These are phyloP conservation scores for Gallinago stenura DNA, from an alignment of 2,797 vertebrate genomes.

Conservation along the genomic window DNA sequence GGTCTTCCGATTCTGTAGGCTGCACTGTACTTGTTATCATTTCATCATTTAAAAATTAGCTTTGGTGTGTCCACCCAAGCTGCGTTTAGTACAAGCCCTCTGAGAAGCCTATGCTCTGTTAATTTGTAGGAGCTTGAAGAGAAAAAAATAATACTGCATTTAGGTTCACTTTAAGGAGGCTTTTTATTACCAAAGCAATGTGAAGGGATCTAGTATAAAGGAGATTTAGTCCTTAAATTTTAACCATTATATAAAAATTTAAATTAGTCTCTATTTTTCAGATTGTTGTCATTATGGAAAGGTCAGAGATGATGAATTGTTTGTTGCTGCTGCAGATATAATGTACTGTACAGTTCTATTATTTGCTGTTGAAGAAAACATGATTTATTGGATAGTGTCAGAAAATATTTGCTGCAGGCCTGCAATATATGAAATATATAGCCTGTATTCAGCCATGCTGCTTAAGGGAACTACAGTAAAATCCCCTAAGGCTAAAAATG, in stretches of 20 bases:
- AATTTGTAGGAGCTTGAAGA: background rate
- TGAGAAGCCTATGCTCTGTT: background rate
- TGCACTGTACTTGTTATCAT: background rate
- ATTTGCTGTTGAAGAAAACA: slow-evolving; percentile 70
- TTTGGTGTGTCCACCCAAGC: background rate
- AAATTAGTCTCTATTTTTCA: slow-evolving; percentile 66
- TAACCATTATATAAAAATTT: slow-evolving; percentile 73
- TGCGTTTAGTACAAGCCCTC: background rate
- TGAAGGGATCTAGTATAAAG: background rate
- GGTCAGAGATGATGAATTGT: slow-evolving; percentile 76
- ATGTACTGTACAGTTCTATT: slow-evolving; percentile 70
- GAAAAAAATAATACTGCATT: background rate
- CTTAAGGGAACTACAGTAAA: background rate
- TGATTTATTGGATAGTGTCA: slow-evolving; percentile 71
- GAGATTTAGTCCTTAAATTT: slow-evolving; percentile 61
- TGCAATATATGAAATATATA: slow-evolving; percentile 67
- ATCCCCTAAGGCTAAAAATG: slow-evolving; percentile 34
- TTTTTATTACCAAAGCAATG: background rate
- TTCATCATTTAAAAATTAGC: background rate
- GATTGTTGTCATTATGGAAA: slow-evolving; percentile 71
- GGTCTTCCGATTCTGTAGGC: background rate
- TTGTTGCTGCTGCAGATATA: slow-evolving; percentile 71
- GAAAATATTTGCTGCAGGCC: slow-evolving; percentile 69
- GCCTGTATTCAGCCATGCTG: slow-evolving; percentile 47
- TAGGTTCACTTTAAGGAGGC: background rate